Percentiles rank a stretch among this genome's conserved stretches.
phyloP scores from a whole-genome alignment of 2,888 invertebrate species.

The Acleris sparsana region DNA sequence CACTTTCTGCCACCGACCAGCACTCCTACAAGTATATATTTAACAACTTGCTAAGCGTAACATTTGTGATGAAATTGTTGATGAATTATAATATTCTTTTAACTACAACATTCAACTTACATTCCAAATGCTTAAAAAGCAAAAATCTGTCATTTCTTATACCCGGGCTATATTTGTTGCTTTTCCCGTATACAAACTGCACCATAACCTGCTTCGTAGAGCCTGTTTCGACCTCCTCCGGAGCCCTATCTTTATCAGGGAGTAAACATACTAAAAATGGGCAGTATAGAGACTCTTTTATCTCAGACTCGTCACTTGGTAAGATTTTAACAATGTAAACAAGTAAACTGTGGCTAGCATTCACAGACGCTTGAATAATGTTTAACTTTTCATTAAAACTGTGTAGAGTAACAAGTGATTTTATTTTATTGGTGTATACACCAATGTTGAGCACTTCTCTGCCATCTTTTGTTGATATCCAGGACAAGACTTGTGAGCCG shows the following conservation, averaged over 20 bases:
- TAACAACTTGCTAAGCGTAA: too few relatives aligned
- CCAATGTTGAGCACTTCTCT: constrained; percentile 80
- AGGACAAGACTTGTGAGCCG: constrained; percentile 88
- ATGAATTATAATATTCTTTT: too few relatives aligned
- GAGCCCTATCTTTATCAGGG: constrained; percentile 62
- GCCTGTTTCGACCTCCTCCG: constrained; percentile 75
- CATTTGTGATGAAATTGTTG: too few relatives aligned
- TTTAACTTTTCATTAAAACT: constrained; percentile 85
- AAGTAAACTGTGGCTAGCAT: constrained; percentile 86
- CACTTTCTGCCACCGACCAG: too few relatives aligned
- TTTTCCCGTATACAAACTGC: constrained; percentile 89
- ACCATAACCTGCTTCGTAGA: constrained; percentile 89
- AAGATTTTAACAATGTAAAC: constrained; percentile 87
- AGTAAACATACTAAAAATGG: constrained; percentile 85
- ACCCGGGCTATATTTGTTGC: constrained; percentile 77
- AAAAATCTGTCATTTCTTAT: constrained; percentile 86
- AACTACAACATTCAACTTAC: constrained; percentile 79
- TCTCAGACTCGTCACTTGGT: constrained; percentile 54
- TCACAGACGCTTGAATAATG: constrained; percentile 91
- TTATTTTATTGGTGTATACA: constrained; percentile 84
- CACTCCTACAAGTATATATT: too few relatives aligned
- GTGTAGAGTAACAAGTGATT: constrained; percentile 84
- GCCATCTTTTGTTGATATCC: constrained; percentile 74
- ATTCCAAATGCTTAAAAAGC: constrained; percentile 90
- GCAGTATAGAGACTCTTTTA: constrained; percentile 81